These are phyloP conservation scores for Brachystomella parvula DNA, from an alignment of 1,140 invertebrate species.

Conservation along the genomic window DNA sequence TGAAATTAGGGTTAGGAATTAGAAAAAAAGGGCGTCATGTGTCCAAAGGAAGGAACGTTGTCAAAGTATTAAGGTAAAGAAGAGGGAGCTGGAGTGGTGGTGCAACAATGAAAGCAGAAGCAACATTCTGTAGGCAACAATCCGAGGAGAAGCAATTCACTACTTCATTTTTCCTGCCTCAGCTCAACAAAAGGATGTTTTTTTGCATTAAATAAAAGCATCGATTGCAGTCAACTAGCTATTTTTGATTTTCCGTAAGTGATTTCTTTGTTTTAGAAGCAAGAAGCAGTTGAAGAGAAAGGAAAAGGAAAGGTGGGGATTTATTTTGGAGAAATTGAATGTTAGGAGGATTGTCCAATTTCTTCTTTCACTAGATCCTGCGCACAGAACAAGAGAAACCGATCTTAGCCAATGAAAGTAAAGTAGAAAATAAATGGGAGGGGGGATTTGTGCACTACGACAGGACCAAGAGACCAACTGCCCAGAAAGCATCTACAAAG, in stretches of 20 bases:
- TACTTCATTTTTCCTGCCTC: too few relatives aligned
- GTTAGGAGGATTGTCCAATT: slow-evolving; percentile 32
- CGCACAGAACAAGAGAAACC: slow-evolving; percentile 36
- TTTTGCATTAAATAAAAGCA: too few relatives aligned
- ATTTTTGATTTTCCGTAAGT: too few relatives aligned
- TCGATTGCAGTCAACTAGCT: too few relatives aligned
- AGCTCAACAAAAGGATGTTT: too few relatives aligned
- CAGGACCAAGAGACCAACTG: slow-evolving; percentile 7
- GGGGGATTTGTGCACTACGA: background rate
- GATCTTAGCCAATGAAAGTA: slow-evolving; percentile 16
- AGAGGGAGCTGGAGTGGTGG: too few relatives aligned
- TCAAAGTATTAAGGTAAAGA: too few relatives aligned
- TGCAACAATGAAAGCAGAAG: too few relatives aligned
- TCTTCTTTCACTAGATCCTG: slow-evolving; percentile 37
- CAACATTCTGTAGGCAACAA: too few relatives aligned
- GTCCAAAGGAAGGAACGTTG: slow-evolving; percentile 15
- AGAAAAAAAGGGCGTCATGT: background rate
- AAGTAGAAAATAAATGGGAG: slow-evolving; percentile 8
- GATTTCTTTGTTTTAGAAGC: too few relatives aligned
- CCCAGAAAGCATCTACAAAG: background rate
- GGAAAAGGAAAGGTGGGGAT: slow-evolving; percentile 7
- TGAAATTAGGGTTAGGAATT: background rate
- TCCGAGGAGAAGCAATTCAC: too few relatives aligned
- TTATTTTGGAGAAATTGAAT: background rate
- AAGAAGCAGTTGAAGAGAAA: slow-evolving; percentile 15